phyloP scores from a whole-genome alignment of 2,113 vertebrate genomes.

The Anhinga rufa region DNA sequence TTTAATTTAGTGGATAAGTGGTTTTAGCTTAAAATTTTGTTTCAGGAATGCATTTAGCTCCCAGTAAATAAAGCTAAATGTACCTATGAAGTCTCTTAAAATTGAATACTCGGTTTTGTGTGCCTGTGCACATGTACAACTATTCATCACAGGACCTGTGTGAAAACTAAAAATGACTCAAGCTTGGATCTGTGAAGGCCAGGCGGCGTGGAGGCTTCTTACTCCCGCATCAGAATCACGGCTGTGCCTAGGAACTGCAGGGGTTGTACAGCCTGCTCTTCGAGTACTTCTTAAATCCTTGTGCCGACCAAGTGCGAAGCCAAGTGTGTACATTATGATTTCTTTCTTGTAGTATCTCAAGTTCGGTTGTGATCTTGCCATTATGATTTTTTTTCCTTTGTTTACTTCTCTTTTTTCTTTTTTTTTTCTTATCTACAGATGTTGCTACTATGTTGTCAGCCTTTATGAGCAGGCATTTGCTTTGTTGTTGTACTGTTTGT shows the following conservation, averaged over 20 bases:
- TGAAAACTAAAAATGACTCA: not conserved
- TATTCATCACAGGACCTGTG: not conserved
- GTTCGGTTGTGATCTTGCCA: not conserved
- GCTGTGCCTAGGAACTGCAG: not conserved
- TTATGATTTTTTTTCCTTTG: not conserved
- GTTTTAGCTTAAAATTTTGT: not conserved
- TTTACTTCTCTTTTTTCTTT: not conserved
- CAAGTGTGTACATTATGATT: not conserved
- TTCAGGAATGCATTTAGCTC: not conserved
- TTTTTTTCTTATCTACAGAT: not conserved
- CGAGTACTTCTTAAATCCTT: not conserved
- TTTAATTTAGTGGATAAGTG: not conserved
- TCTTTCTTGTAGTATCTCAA: not conserved
- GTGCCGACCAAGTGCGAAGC: not conserved
- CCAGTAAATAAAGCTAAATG: not conserved
- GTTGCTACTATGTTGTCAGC: not conserved
- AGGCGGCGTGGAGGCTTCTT: not conserved
- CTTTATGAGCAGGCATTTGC: not conserved
- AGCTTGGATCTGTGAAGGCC: not conserved
- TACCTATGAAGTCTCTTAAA: not conserved
- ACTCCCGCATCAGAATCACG: not conserved
- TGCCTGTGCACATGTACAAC: not conserved
- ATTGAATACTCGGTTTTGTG: not conserved
- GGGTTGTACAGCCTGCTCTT: not conserved
- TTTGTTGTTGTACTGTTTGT: not conserved